phyloP scores from a whole-genome alignment of 2,797 vertebrate genomes.

The Anguilla anguilla region DNA sequence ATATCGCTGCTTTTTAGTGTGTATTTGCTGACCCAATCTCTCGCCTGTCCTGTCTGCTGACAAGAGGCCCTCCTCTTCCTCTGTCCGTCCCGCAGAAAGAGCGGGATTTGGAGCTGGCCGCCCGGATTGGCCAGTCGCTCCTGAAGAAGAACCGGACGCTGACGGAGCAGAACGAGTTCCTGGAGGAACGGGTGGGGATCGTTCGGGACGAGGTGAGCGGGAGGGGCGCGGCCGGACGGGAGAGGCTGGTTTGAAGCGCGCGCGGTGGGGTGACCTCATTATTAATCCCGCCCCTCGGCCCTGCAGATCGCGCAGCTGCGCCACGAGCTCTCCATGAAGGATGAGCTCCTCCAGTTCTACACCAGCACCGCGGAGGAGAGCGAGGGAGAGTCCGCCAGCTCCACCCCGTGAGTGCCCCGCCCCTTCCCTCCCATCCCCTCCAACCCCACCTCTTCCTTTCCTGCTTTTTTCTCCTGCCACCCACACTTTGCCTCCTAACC shows the following conservation, averaged over 20 bases:
- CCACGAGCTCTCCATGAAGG: conserved; percentile 95
- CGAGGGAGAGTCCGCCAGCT: conserved; percentile 81
- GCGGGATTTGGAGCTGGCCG: conserved; percentile 93
- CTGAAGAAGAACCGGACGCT: conserved; percentile 92
- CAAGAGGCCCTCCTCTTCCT: background rate
- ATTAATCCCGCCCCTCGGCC: background rate
- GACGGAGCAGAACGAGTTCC: conserved; percentile 89
- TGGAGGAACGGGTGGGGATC: conserved; percentile 91
- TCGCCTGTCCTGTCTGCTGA: background rate
- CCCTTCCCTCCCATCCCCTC: background rate
- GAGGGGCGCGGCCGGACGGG: background rate
- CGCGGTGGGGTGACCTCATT: background rate
- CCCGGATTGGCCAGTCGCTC: conserved; percentile 92
- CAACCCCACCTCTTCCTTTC: background rate
- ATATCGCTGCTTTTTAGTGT: background rate
- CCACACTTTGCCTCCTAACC: background rate
- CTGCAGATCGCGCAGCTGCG: conserved; percentile 91
- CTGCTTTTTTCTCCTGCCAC: background rate
- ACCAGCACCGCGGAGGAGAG: conserved; percentile 88
- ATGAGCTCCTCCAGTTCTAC: conserved; percentile 96
- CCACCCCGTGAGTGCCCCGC: conserved; percentile 80
- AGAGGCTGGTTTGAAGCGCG: background rate
- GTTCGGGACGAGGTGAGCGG: conserved; percentile 89
- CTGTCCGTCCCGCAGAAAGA: conserved; percentile 81
- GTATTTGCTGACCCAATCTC: background rate